A percentile compares a stretch with the other conserved stretches of the same genome.
Conservation (phyloP, 1,140 invertebrate species). For the Ceratosolen fusciceps region DNA sequence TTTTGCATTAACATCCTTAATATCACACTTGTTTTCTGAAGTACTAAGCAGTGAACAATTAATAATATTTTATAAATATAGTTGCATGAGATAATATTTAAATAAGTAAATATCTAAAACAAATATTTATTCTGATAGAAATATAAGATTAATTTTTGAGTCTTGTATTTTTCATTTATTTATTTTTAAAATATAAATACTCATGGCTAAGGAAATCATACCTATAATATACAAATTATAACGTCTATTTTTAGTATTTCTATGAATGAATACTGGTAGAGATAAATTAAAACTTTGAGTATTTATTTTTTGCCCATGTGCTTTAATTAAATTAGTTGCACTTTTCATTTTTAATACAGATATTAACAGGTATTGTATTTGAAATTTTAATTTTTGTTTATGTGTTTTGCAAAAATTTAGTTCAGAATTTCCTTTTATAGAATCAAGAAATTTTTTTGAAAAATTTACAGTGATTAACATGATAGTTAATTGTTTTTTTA, state of each 20-base stretch:
- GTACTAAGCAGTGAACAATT: no score
- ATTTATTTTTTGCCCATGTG: constrained; percentile 52
- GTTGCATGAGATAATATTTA: no score
- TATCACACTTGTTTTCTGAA: no score
- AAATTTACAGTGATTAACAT: constrained; percentile 58
- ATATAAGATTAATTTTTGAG: no score
- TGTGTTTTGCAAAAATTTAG: constrained; percentile 34
- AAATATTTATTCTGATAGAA: no score
- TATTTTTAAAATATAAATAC: constrained; percentile 32
- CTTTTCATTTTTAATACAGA: constrained; percentile 52
- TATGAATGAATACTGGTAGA: constrained; percentile 40
- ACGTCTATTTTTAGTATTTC: constrained; percentile 28
- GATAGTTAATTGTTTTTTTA: constrained; percentile 55
- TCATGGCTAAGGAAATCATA: constrained; percentile 20
- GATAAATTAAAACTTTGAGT: constrained; percentile 29
- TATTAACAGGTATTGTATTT: constrained; percentile 49
- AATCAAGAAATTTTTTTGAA: constrained; percentile 53
- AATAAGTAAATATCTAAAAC: no score
- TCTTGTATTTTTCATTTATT: no score
- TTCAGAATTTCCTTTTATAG: constrained; percentile 36
- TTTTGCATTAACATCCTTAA: no score
- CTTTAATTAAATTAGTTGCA: constrained; percentile 51
- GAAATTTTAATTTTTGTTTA: no score
- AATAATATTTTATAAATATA: no score
- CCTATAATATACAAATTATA: constrained; percentile 27